A percentile compares a stretch with the other conserved stretches of the same genome.
Evolutionary conservation across 2,888 invertebrate genomes (phyloP).

Genomic region (Drosophila siamana): DNA sequence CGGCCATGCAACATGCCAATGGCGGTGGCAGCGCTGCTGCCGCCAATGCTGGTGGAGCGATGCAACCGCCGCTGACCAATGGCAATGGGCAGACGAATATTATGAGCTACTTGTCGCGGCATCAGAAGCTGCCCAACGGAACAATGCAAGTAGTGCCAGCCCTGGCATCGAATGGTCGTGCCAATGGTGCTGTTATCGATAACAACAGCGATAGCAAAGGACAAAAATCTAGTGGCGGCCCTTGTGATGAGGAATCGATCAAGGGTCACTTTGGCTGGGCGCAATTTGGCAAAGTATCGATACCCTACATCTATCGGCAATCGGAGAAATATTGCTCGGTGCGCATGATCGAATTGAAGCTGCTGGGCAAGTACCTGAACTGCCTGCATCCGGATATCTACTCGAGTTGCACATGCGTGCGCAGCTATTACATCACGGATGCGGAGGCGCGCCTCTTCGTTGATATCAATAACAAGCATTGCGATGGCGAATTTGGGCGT

Average conservation of each 20-base stretch:
- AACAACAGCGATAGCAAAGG: conserved; percentile 71
- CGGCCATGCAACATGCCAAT: conserved; percentile 68
- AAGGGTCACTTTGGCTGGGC: conserved; percentile 96
- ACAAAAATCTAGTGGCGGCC: conserved; percentile 59
- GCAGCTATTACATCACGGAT: conserved; percentile 96
- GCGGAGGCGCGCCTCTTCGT: conserved; percentile 95
- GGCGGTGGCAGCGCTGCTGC: conserved; percentile 40
- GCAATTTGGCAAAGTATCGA: conserved; percentile 92
- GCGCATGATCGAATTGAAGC: conserved; percentile 95
- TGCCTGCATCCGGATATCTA: conserved; percentile 95
- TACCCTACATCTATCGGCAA: conserved; percentile 94
- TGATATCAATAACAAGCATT: conserved; percentile 96
- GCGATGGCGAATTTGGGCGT: conserved; percentile 95
- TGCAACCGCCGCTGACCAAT: conserved; percentile 72
- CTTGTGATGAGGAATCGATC: conserved; percentile 90
- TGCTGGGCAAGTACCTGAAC: conserved; percentile 94
- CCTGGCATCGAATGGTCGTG: conserved; percentile 57
- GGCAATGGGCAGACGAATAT: conserved; percentile 87
- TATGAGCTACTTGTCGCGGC: conserved; percentile 87
- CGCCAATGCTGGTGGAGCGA: conserved; percentile 33
- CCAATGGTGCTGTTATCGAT: conserved; percentile 82
- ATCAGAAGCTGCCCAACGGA: conserved; percentile 81
- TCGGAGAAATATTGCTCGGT: conserved; percentile 96
- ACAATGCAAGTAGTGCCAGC: conserved; percentile 68
- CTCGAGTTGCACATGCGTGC: conserved; percentile 95